Conservation (phyloP, 2,113 vertebrate genomes). For the Platysternon megacephalum region DNA sequence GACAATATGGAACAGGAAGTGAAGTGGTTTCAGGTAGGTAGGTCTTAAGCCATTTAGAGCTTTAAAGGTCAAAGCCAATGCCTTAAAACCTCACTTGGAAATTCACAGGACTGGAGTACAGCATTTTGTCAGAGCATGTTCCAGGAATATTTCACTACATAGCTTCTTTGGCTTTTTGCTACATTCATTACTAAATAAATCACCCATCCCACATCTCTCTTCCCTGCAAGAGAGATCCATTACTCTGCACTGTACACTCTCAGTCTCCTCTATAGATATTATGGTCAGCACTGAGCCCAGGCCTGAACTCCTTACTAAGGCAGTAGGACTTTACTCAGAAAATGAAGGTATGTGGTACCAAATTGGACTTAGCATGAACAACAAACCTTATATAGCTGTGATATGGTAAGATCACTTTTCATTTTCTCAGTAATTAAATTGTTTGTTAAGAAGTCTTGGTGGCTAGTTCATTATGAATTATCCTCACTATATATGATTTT, state of each 20-base stretch:
- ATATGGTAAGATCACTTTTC: conserved; percentile 42
- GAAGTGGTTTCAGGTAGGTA: background rate
- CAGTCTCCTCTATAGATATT: background rate
- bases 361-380: background rate
- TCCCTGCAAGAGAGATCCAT: background rate
- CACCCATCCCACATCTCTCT: background rate
- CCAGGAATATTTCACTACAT: background rate
- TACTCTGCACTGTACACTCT: background rate
- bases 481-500: conserved; percentile 68
- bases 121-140: background rate
- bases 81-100: background rate
- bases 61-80: background rate
- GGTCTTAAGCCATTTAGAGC: background rate
- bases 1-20: background rate
- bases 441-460: conserved; percentile 49
- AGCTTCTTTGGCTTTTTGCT: background rate
- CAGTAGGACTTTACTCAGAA: background rate
- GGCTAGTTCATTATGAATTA: conserved; percentile 68
- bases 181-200: background rate
- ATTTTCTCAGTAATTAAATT: conserved; percentile 61
- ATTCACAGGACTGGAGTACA: background rate
- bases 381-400: background rate
- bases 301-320: background rate
- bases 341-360: background rate
- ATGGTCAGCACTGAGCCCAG: background rate